Evolutionary conservation across 2,113 vertebrate species (phyloP).

Genomic region (Athene noctua): DNA sequence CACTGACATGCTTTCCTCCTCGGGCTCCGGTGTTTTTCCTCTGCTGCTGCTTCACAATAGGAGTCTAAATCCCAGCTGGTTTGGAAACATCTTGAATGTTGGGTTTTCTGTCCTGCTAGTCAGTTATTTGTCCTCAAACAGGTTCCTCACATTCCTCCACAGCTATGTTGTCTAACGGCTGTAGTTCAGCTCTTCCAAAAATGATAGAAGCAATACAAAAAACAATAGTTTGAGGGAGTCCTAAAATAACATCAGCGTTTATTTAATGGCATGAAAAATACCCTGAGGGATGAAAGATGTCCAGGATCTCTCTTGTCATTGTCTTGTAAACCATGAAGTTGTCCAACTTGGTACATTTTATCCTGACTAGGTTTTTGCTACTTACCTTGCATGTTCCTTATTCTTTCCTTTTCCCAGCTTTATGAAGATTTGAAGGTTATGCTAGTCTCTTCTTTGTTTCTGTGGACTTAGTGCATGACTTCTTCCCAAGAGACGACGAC

Average conservation of each 20-base stretch:
- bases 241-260: background rate
- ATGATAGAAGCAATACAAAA: background rate
- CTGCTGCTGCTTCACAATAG: background rate
- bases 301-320: background rate
- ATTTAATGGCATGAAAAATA: background rate
- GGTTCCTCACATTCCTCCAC: background rate
- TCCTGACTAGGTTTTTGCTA: background rate
- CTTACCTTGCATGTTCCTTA: background rate
- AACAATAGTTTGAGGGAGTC: background rate
- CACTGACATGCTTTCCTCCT: background rate
- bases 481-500: background rate
- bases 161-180: background rate
- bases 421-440: background rate
- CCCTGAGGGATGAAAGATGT: background rate
- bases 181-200: background rate
- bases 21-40: background rate
- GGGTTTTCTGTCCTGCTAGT: background rate
- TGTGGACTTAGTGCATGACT: background rate
- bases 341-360: background rate
- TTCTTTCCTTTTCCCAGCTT: background rate
- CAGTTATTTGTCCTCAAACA: background rate
- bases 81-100: background rate
- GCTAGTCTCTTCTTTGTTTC: background rate
- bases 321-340: background rate
- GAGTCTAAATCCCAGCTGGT: conserved; percentile 3